A percentile compares a stretch with the other conserved stretches of the same genome.
Evolutionary conservation across 2,797 vertebrate species (phyloP).

Genomic region (Percopsis omiscomaycus): DNA sequence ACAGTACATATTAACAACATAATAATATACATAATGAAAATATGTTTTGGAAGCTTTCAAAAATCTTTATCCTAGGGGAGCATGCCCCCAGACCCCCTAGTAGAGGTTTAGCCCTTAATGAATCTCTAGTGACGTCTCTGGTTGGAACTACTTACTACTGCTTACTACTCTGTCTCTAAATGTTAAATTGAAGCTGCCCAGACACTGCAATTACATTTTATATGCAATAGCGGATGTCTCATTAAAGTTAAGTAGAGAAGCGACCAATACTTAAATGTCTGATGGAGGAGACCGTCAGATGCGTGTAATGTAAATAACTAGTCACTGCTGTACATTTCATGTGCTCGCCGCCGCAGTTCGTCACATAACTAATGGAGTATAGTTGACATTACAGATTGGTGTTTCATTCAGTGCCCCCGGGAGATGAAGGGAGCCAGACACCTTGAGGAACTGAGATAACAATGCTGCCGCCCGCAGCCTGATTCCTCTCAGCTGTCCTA

Average conservation of each 20-base stretch:
- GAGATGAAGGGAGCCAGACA: conserved; percentile 16
- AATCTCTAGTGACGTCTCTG: background rate
- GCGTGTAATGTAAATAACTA: background rate
- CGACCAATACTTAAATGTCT: background rate
- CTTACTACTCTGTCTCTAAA: background rate
- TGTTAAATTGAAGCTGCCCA: too few species aligned
- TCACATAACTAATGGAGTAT: conserved; percentile 1
- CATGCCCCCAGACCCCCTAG: too few species aligned
- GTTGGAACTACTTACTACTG: background rate
- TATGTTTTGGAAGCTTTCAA: too few species aligned
- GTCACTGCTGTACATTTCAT: background rate
- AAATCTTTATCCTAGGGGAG: too few species aligned
- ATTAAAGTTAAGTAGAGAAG: too few species aligned
- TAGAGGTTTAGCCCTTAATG: too few species aligned
- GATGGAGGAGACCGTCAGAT: background rate
- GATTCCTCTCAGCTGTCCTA: conserved; percentile 14
- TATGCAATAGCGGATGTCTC: too few species aligned
- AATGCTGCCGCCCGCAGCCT: conserved; percentile 4
- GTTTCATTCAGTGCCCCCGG: conserved; percentile 14
- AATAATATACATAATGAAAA: too few species aligned
- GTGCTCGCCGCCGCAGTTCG: background rate
- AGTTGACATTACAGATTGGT: conserved; percentile 33
- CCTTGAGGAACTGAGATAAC: conserved; percentile 27
- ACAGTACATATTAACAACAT: too few species aligned
- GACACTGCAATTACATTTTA: too few species aligned